phyloP scores from a whole-genome alignment of 2,888 invertebrate species.

The Drosophila barbarae region DNA sequence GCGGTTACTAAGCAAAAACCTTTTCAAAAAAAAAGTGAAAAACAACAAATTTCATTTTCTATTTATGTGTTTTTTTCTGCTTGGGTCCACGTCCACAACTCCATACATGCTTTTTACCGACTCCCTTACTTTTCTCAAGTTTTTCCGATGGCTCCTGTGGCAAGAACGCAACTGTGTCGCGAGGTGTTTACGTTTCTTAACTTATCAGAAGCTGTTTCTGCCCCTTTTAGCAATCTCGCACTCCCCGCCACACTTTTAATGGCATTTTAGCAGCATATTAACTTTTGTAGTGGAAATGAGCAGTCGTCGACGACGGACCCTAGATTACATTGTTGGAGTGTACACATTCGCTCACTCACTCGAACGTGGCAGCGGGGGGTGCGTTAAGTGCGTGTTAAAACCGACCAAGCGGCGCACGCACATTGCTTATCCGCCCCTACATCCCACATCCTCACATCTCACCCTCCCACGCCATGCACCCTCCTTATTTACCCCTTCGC shows the following conservation, averaged over 20 bases:
- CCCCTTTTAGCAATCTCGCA: conserved; percentile 8
- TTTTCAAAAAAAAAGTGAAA: conserved; percentile 41
- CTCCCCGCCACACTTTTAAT: conserved; percentile 51
- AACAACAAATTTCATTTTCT: conserved; percentile 29
- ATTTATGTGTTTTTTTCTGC: conserved; percentile 55
- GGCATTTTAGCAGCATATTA: conserved; percentile 75
- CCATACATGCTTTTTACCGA: conserved; percentile 13
- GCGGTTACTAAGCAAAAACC: conserved; percentile 5
- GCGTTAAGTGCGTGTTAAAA: conserved; percentile 67
- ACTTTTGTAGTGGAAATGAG: conserved; percentile 71
- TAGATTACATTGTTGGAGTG: conserved; percentile 58
- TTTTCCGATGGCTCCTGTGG: conserved; percentile 43
- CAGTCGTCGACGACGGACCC: conserved; percentile 50
- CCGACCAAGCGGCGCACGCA: conserved; percentile 67
- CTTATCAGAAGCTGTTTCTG: conserved; percentile 61
- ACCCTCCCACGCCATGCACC: background rate
- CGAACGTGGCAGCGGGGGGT: conserved; percentile 19
- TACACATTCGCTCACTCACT: conserved; percentile 21
- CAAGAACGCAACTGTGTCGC: conserved; percentile 62
- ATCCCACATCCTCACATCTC: conserved; percentile 4
- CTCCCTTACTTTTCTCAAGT: conserved; percentile 25
- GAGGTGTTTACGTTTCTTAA: conserved; percentile 67
- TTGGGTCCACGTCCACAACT: background rate
- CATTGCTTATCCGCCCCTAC: conserved; percentile 47
- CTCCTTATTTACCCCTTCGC: conserved; percentile 30